Conservation (phyloP, 2,113 vertebrate species). For the Glareola pratincola region DNA sequence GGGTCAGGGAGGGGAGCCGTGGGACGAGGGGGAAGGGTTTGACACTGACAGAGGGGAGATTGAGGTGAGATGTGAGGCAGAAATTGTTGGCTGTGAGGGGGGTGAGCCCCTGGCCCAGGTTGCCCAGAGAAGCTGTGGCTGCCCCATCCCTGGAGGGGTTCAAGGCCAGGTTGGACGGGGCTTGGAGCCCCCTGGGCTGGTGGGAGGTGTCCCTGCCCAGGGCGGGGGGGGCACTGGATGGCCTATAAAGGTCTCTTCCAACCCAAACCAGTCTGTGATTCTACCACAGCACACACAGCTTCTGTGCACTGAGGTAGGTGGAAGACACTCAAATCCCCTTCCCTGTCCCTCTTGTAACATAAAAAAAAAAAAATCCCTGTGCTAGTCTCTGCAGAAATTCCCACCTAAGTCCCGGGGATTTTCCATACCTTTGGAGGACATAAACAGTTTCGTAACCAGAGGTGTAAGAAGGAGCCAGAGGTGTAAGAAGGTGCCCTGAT, state of each 20-base stretch:
- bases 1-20: neutral
- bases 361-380: too few species aligned
- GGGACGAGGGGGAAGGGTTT: neutral
- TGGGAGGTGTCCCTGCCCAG: neutral
- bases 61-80: neutral
- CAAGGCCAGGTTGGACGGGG: neutral
- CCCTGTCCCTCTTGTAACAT: neutral
- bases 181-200: neutral
- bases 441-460: accelerated
- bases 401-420: neutral
- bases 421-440: accelerated
- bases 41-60: neutral
- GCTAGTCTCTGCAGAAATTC: neutral
- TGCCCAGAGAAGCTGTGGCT: neutral
- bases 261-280: neutral
- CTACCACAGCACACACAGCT: neutral
- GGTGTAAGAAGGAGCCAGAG: neutral
- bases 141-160: neutral
- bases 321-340: neutral
- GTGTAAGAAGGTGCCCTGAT: neutral
- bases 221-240: neutral
- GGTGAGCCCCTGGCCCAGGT: neutral
- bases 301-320: neutral
- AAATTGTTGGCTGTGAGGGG: neutral
- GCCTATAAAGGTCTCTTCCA: neutral